Conservation (phyloP, 2,888 invertebrate species). For the Heliconius hortense region DNA sequence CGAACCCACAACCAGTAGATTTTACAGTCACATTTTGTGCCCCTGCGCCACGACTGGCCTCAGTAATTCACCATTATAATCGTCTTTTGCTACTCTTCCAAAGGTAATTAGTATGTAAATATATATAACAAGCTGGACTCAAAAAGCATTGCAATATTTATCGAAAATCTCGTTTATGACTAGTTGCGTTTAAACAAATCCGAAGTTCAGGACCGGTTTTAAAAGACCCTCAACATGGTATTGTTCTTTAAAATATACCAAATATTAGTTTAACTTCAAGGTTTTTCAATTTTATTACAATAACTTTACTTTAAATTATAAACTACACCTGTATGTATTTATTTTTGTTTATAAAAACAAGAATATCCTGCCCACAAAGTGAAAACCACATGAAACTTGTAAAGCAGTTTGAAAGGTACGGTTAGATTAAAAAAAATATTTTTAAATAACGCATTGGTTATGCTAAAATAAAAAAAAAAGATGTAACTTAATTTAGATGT, state of each 20-base stretch:
- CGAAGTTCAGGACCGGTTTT: slow-evolving; percentile 21
- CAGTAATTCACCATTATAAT: no score
- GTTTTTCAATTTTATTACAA: not conserved
- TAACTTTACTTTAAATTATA: not conserved
- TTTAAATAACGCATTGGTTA: not conserved
- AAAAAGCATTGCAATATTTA: not conserved
- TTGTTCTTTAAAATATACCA: slow-evolving; percentile 20
- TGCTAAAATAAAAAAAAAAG: not conserved
- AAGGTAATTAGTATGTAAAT: not conserved
- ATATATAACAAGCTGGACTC: not conserved
- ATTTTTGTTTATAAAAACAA: not conserved
- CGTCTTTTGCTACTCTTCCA: no score
- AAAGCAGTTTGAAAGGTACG: not conserved
- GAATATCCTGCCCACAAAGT: not conserved
- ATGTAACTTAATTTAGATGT: not conserved
- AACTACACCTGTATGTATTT: not conserved
- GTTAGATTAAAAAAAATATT: not conserved
- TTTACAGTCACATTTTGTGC: no score
- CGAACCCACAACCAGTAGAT: no score
- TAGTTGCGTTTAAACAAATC: slow-evolving; percentile 17
- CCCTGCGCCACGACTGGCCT: no score
- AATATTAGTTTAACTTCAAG: not conserved
- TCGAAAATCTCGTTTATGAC: slow-evolving; percentile 6
- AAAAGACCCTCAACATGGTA: slow-evolving; percentile 15
- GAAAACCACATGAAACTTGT: not conserved